Percentiles rank a stretch among this genome's conserved stretches.
phyloP scores from a whole-genome alignment of 1,140 invertebrate species.

The Procambarus virginalis region DNA sequence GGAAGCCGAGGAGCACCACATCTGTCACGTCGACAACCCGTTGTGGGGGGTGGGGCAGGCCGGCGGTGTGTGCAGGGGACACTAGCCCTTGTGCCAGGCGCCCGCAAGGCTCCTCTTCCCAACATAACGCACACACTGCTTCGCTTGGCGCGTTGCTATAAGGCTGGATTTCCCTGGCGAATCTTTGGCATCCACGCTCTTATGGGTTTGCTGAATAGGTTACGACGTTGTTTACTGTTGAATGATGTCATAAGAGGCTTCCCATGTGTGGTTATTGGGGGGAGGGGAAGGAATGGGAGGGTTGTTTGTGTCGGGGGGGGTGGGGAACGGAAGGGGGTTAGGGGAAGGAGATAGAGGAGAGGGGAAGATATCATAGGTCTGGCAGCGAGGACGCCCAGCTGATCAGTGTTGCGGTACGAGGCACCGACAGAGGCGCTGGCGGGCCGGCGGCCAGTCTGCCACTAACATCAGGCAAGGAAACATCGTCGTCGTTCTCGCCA shows the following conservation, averaged over 20 bases:
- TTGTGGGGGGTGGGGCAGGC: not conserved
- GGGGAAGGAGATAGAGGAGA: too few relatives aligned
- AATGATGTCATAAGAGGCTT: not conserved
- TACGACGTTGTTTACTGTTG: not conserved
- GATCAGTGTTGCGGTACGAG: not conserved
- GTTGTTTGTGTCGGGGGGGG: not conserved
- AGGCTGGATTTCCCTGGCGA: not conserved
- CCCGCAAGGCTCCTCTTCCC: not conserved
- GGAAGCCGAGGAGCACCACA: not conserved
- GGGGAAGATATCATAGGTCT: not conserved
- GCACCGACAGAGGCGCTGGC: not conserved
- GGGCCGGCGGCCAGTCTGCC: not conserved
- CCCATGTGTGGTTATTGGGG: too few relatives aligned
- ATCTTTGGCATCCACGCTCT: not conserved
- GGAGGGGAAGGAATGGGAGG: too few relatives aligned
- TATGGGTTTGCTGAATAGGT: not conserved
- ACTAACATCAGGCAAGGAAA: not conserved
- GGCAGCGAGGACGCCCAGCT: not conserved
- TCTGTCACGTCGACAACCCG: not conserved
- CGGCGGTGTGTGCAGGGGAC: not conserved
- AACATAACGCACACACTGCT: not conserved
- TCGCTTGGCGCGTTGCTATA: not conserved
- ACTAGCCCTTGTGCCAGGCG: not conserved
- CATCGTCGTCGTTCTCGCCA: too few relatives aligned
- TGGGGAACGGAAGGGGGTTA: not conserved